Evolutionary conservation across 2,797 vertebrate genomes (phyloP).

Genomic region (Todus mexicanus): DNA sequence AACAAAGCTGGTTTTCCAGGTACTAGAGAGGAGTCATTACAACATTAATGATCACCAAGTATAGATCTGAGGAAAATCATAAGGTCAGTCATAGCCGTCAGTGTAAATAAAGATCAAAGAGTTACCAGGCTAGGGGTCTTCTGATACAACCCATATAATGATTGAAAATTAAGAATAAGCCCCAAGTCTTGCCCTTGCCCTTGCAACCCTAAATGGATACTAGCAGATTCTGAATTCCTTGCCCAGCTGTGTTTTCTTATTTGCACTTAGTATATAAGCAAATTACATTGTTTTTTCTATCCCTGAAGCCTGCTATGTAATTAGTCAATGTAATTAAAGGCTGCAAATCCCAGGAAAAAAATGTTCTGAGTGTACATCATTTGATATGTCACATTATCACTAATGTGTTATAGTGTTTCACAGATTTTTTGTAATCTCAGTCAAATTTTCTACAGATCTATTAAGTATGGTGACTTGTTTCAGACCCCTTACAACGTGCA

Average conservation of each 20-base stretch:
- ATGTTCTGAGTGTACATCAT: background rate
- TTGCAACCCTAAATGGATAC: background rate
- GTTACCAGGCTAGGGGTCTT: background rate
- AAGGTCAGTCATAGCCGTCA: background rate
- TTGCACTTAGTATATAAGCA: background rate
- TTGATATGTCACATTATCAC: background rate
- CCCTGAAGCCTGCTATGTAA: background rate
- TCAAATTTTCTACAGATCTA: background rate
- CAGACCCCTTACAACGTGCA: background rate
- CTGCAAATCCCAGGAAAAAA: background rate
- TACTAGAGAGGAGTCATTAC: background rate
- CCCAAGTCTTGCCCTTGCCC: background rate
- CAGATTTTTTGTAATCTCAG: background rate
- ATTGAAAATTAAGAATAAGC: background rate
- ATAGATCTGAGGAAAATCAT: background rate
- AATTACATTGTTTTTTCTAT: background rate
- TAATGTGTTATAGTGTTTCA: background rate
- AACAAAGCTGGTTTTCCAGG: background rate
- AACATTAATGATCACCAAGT: background rate
- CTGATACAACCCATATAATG: background rate
- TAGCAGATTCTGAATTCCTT: background rate
- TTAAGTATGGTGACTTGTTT: background rate
- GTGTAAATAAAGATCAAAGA: background rate
- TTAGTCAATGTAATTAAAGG: background rate
- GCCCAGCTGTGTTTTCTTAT: background rate